Evolutionary conservation across 2,888 invertebrate genomes (phyloP).

Genomic region (Thymelicus sylvestris): DNA sequence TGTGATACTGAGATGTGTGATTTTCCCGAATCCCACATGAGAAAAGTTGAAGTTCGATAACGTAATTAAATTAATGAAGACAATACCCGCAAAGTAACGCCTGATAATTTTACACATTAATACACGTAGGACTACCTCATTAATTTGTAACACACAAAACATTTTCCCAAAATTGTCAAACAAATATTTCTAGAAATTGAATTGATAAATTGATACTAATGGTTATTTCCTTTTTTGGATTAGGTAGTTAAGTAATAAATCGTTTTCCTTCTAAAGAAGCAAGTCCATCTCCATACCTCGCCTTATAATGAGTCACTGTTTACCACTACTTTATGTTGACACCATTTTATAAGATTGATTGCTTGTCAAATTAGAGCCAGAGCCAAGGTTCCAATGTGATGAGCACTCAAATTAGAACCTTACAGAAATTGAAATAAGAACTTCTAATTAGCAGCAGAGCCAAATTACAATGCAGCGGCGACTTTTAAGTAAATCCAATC

Average conservation of each 20-base stretch:
- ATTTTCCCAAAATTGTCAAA: too few species aligned
- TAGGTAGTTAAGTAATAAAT: not conserved
- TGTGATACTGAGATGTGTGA: too few species aligned
- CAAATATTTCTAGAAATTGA: too few species aligned
- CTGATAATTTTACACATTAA: too few species aligned
- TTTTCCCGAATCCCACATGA: too few species aligned
- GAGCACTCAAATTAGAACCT: not conserved
- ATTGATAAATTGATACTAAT: too few species aligned
- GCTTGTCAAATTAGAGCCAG: constrained; percentile 25
- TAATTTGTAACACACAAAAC: too few species aligned
- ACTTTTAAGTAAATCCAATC: constrained; percentile 1
- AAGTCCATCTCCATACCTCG: not conserved
- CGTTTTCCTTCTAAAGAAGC: not conserved
- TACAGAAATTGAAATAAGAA: not conserved
- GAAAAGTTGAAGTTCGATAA: too few species aligned
- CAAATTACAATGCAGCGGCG: constrained; percentile 2
- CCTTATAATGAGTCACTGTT: constrained; percentile 15
- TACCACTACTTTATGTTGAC: constrained; percentile 20
- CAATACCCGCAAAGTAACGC: too few species aligned
- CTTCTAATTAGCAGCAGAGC: not conserved
- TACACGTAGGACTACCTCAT: too few species aligned
- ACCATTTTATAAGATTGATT: constrained; percentile 19
- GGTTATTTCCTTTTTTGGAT: too few species aligned
- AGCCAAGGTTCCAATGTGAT: not conserved
- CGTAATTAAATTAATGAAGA: too few species aligned